Evolutionary conservation across 2,888 invertebrate species (phyloP).

Genomic region (Acronicta aceris): DNA sequence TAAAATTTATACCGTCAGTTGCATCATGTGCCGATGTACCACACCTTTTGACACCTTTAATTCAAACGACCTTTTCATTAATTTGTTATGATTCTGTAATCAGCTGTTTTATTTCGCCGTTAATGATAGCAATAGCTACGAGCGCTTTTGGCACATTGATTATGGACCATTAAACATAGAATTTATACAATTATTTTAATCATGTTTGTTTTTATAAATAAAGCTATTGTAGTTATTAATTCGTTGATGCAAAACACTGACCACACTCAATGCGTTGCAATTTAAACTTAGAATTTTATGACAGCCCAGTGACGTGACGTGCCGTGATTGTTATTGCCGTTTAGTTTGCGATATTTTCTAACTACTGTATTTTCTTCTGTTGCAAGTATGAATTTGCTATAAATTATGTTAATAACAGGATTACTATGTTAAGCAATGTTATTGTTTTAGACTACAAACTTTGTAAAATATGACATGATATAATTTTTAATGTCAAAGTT

Average conservation of each 20-base stretch:
- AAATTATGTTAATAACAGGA: constrained; percentile 9
- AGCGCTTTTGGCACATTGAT: constrained; percentile 11
- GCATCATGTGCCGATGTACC: constrained; percentile 33
- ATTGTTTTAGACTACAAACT: constrained; percentile 30
- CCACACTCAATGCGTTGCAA: constrained; percentile 70
- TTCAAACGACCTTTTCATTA: constrained; percentile 24
- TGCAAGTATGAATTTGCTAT: constrained; percentile 15
- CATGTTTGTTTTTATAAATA: constrained; percentile 24
- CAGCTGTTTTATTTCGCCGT: constrained; percentile 34
- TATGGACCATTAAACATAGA: constrained; percentile 19
- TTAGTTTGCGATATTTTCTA: constrained; percentile 53
- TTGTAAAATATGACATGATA: constrained; percentile 21
- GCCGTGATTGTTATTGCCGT: constrained; percentile 54
- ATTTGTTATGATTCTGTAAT: constrained; percentile 34
- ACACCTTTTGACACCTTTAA: constrained; percentile 24
- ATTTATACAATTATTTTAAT: constrained; percentile 11
- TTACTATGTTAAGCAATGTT: constrained; percentile 17
- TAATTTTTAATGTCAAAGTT: constrained; percentile 67
- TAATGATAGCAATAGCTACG: constrained; percentile 10
- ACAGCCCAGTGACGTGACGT: constrained; percentile 59
- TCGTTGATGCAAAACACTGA: constrained; percentile 65
- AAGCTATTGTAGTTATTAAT: constrained; percentile 25
- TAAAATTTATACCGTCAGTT: constrained; percentile 34
- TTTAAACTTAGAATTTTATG: constrained; percentile 66
- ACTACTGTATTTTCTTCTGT: constrained; percentile 36